Percentiles rank a stretch among this genome's conserved stretches.
phyloP scores from a whole-genome alignment of 2,797 vertebrate genomes.

The Microcaecilia unicolor region DNA sequence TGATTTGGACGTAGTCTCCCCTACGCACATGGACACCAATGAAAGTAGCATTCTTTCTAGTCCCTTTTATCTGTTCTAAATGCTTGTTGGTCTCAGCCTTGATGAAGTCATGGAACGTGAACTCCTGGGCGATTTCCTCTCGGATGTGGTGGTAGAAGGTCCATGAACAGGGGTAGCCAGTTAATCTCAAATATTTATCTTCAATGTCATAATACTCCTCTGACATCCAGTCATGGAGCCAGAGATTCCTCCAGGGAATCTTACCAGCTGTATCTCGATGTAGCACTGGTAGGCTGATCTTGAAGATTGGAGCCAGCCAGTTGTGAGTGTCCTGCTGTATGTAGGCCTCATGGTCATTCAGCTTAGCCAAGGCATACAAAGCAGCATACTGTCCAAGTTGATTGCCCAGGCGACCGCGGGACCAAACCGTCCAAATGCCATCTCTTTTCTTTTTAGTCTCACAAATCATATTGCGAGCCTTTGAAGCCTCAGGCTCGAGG shows the following conservation, averaged over 20 bases:
- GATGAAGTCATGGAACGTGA: too few species aligned
- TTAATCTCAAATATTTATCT: background rate
- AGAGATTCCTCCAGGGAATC: constrained; percentile 9
- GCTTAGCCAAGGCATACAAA: constrained; percentile 31
- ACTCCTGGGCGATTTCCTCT: constrained; percentile 22
- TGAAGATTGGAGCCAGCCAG: constrained; percentile 23
- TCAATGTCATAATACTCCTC: constrained; percentile 23
- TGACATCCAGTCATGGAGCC: too few species aligned
- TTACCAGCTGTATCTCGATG: rapidly evolving
- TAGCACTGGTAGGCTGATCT: constrained; percentile 28
- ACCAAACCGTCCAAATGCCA: constrained; percentile 34
- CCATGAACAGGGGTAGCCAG: constrained; percentile 40
- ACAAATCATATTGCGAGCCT: too few species aligned
- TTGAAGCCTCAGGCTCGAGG: too few species aligned
- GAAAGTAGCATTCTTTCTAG: constrained; percentile 8
- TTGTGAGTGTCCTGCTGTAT: constrained; percentile 15
- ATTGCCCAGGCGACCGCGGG: constrained; percentile 36
- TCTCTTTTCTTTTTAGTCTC: too few species aligned
- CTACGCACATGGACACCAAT: constrained; percentile 30
- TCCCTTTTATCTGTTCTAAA: background rate
- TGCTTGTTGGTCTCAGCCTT: background rate
- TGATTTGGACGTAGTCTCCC: constrained; percentile 27
- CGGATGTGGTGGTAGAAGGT: too few species aligned
- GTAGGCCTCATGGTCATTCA: constrained; percentile 23
- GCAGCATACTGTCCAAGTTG: constrained; percentile 41